A percentile compares a stretch with the other conserved stretches of the same genome.
Conservation (phyloP, 1,140 invertebrate species). For the Potamilus streckersoni region DNA sequence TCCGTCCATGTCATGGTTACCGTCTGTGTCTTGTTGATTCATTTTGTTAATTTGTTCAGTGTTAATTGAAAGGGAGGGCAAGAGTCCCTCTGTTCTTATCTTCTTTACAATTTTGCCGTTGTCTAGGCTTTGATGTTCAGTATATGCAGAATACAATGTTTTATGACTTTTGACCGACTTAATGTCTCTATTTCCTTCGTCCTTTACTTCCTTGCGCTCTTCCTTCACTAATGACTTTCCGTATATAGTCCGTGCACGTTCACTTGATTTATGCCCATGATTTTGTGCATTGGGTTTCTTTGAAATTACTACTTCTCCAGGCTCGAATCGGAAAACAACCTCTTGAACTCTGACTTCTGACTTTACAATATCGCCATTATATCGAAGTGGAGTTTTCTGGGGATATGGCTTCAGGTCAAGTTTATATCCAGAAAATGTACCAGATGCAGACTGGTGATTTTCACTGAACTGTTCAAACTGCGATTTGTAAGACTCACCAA, state of each 20-base stretch:
- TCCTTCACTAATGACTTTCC: slow-evolving; percentile 5
- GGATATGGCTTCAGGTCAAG: slow-evolving; percentile 5
- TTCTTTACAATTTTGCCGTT: slow-evolving; percentile 5
- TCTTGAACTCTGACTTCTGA: slow-evolving; percentile 7
- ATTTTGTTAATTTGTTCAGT: no score
- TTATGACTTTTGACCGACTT: slow-evolving; percentile 6
- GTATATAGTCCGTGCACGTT: slow-evolving; percentile 24
- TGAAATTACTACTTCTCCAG: slow-evolving; percentile 20
- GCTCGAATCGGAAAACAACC: slow-evolving; percentile 26
- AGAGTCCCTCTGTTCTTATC: not conserved
- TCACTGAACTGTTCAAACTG: no score
- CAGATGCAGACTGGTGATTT: not conserved
- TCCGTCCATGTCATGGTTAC: no score
- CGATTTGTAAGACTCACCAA: not conserved
- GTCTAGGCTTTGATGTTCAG: slow-evolving; percentile 1
- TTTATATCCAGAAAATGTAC: not conserved
- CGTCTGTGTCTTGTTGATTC: no score
- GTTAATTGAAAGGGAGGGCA: no score
- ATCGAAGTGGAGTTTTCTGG: not conserved
- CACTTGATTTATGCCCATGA: slow-evolving; percentile 5
- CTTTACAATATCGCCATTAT: not conserved
- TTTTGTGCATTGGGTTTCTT: not conserved
- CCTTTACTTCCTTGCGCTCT: not conserved
- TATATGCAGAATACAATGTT: slow-evolving; percentile 4
- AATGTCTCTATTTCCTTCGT: slow-evolving; percentile 1